These are phyloP conservation scores for Limosa lapponica DNA, from an alignment of 2,797 vertebrate species.

Conservation along the genomic window DNA sequence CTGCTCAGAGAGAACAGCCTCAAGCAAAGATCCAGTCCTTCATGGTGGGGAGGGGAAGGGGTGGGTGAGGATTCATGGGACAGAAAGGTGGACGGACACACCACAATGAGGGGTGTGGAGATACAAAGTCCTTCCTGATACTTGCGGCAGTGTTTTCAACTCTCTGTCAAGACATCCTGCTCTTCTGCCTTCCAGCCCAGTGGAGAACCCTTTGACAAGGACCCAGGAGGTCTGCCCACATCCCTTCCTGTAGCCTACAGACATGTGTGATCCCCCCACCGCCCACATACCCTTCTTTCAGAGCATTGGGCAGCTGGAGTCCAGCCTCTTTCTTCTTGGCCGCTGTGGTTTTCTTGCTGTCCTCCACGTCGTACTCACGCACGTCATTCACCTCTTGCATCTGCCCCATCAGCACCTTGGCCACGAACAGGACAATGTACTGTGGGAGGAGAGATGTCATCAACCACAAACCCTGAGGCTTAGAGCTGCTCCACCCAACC, in stretches of 20 bases:
- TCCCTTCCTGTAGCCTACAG: background rate
- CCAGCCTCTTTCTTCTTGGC: background rate
- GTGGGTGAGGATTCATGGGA: accelerated
- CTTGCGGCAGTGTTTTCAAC: background rate
- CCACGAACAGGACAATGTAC: constrained; percentile 93
- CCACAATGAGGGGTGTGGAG: accelerated
- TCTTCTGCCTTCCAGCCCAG: background rate
- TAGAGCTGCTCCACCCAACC: background rate
- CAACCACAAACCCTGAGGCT: background rate
- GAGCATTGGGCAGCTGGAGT: constrained; percentile 65
- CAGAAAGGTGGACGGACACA: background rate
- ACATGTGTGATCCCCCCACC: accelerated
- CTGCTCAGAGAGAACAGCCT: background rate
- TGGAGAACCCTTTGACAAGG: background rate
- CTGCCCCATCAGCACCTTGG: constrained; percentile 90
- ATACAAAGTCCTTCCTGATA: background rate
- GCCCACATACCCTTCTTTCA: constrained; percentile 79
- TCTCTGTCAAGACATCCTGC: background rate
- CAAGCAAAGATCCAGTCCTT: background rate
- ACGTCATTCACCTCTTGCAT: constrained; percentile 91
- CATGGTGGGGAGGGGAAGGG: background rate
- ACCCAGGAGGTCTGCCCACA: background rate
- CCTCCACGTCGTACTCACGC: constrained; percentile 89
- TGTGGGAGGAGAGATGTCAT: background rate
- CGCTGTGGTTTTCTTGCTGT: background rate